These are phyloP conservation scores for Sycobia sp. DNA, from an alignment of 1,140 invertebrate species.

Conservation along the genomic window DNA sequence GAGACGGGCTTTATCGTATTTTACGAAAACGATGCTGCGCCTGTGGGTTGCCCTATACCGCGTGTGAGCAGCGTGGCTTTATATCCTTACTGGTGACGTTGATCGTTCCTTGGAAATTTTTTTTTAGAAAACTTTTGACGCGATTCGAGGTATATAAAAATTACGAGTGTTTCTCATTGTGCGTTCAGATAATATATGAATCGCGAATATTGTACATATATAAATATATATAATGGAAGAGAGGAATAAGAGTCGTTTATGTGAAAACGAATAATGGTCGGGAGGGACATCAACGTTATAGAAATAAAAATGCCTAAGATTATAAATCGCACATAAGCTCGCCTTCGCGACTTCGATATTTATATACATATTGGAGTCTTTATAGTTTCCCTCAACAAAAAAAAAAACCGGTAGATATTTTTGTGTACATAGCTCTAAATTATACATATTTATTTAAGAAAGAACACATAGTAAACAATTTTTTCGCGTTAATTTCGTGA, in stretches of 20 bases:
- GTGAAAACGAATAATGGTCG: not conserved
- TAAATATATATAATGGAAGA: no score
- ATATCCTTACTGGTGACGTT: no score
- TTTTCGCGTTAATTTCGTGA: not conserved
- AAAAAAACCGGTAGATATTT: not conserved
- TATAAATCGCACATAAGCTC: not conserved
- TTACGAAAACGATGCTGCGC: no score
- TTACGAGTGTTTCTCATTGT: constrained; percentile 10
- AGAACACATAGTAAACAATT: not conserved
- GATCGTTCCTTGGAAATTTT: not conserved
- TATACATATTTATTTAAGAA: not conserved
- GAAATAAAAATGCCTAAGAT: constrained; percentile 9
- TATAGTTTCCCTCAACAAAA: constrained; percentile 8
- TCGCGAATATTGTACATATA: constrained; percentile 20
- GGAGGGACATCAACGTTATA: constrained; percentile 6
- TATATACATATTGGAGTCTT: no score
- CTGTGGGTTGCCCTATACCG: no score
- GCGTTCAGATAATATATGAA: constrained; percentile 16
- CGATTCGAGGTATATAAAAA: not conserved
- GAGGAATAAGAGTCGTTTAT: no score
- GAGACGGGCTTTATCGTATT: no score
- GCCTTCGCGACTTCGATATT: not conserved
- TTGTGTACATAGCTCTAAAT: constrained; percentile 16
- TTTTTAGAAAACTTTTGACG: not conserved
- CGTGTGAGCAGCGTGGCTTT: no score